Evolutionary conservation across 2,113 vertebrate genomes (phyloP), one percentile per base, ranked within the genome.

Genomic region (Carlito syrichta): DNA sequence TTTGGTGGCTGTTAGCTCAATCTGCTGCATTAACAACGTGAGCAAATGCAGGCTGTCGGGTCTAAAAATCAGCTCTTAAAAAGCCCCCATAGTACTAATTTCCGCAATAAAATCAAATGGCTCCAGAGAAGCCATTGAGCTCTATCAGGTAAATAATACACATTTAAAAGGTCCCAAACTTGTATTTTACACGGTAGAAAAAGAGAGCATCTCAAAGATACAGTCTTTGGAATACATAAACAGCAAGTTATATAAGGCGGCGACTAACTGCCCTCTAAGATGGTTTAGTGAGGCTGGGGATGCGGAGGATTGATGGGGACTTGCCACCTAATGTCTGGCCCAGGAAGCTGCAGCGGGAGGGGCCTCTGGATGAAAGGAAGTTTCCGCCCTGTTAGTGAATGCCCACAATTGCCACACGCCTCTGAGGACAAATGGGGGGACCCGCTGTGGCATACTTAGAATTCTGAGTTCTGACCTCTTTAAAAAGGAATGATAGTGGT

Each of bases 101-200:
- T 96, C 96, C 30, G 91, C 94, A 93, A 30, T 89, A 96, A 97
- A 97, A 89, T 35, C 3, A 92, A 98, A 97, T 92, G 35, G 52
- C 56, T 96, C 86, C 96, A 58, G 7, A 97, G 98, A 97, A 98
- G 88, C 95, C 96, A 95, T 50, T 94, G 93, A 97, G 69, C 95
- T 91, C 89, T 98, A 94, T 95, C 98, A 98, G 97, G 97, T 96
- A 98, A 98, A 98, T 97, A 86, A 97, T 87, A 93, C 86, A 69
- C 79, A 66, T 89, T 93, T 97, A 91, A 97, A 96, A 96, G 95
- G 74, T 96, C 97, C 93, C 97, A 94, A 77, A 96, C 91, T 94
- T 96, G 93, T 89, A 74, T 79, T 97, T 97, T 86, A 96, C 20
- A 73, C 92, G 74, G 76, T 58, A 66, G 63, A 50, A 92, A 82